Percentiles rank a stretch among this genome's conserved stretches.
Conservation (phyloP, 2,797 vertebrate species). For the Melanotaenia pygmaea region DNA sequence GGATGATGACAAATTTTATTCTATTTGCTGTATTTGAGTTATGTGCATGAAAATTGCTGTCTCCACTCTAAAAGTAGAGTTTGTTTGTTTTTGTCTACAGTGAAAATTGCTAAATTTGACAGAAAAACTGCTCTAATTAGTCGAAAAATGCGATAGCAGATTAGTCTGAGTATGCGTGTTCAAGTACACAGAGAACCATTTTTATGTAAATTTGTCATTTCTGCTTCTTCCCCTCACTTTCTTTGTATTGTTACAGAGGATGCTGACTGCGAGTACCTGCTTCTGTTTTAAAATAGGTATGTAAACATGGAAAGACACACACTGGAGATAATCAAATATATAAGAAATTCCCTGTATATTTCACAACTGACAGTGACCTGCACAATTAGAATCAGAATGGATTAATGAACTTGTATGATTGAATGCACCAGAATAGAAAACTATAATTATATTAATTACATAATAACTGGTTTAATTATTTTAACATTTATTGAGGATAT, state of each 20-base stretch:
- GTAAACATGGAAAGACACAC: background rate
- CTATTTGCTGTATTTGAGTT: background rate
- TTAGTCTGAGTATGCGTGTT: background rate
- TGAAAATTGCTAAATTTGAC: background rate
- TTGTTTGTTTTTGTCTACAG: background rate
- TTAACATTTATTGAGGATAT: background rate
- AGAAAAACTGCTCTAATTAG: background rate
- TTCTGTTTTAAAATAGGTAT: background rate
- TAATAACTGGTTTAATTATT: background rate
- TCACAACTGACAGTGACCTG: background rate
- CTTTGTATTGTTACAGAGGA: background rate
- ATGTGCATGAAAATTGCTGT: slow-evolving; percentile 1
- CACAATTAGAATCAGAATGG: background rate
- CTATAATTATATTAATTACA: background rate
- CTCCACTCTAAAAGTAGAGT: background rate
- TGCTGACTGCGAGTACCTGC: background rate
- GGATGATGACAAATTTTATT: no score
- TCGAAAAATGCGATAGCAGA: background rate
- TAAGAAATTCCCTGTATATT: no score
- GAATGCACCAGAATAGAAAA: background rate
- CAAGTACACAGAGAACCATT: background rate
- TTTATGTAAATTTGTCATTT: no score
- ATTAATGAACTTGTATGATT: background rate
- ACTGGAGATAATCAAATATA: no score
- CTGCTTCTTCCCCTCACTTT: background rate